Evolutionary conservation across 1,140 invertebrate species (phyloP).

Genomic region (Lordiphosa collinella): DNA sequence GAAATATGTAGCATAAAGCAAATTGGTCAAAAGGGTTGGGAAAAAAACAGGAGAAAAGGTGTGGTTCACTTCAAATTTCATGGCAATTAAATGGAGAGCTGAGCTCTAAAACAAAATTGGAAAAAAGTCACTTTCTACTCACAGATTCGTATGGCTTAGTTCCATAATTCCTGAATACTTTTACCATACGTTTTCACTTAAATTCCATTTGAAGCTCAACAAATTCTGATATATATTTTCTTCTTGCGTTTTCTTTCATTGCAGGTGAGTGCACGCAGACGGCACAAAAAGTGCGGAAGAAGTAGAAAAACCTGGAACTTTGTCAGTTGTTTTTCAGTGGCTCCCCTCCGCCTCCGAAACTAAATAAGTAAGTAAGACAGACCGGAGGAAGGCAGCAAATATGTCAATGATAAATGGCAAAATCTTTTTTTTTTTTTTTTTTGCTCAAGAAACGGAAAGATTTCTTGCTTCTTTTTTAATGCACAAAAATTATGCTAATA

Average conservation of each 20-base stretch:
- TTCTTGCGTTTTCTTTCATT: conserved; percentile 31
- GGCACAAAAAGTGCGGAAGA: not conserved
- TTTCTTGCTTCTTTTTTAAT: conserved; percentile 23
- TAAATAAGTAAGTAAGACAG: conserved; percentile 35
- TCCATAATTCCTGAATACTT: too few relatives aligned
- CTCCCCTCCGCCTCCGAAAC: not conserved
- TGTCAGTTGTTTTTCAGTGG: conserved; percentile 9
- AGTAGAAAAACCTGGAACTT: conserved; percentile 11
- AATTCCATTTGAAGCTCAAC: too few relatives aligned
- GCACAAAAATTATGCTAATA: conserved; percentile 75
- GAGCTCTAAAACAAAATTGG: too few relatives aligned
- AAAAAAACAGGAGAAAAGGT: too few relatives aligned
- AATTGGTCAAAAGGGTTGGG: too few relatives aligned
- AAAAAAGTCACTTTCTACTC: too few relatives aligned
- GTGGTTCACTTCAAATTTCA: too few relatives aligned
- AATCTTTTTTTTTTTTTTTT: conserved; percentile 28
- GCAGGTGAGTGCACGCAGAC: conserved; percentile 56
- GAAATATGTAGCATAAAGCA: not conserved
- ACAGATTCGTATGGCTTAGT: too few relatives aligned
- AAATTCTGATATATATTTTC: not conserved
- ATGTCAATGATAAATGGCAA: conserved; percentile 69
- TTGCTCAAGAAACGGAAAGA: too few relatives aligned
- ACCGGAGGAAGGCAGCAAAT: conserved; percentile 24
- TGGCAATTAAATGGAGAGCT: too few relatives aligned
- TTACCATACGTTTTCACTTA: too few relatives aligned